phyloP scores from a whole-genome alignment of 2,797 vertebrate genomes.

The Chloroceryle inda region DNA sequence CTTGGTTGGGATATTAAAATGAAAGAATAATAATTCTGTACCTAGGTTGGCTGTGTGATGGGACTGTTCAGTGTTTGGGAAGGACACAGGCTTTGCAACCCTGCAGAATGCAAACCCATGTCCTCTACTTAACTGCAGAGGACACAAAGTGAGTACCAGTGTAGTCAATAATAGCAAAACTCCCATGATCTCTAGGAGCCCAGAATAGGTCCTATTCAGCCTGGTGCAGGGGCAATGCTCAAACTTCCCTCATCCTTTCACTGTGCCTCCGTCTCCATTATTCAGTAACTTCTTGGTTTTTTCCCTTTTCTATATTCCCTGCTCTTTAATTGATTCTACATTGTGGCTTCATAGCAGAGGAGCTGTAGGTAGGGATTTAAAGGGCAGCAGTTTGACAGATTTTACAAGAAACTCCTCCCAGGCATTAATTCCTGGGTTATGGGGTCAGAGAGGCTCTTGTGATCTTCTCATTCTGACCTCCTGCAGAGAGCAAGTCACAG shows the following conservation, averaged over 20 bases:
- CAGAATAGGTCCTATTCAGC: conserved; percentile 2
- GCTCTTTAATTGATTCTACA: conserved; percentile 7
- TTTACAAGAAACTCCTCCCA: conserved; percentile 37
- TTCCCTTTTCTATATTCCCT: background rate
- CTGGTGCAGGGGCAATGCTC: background rate
- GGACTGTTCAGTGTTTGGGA: background rate
- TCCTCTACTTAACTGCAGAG: conserved; percentile 2
- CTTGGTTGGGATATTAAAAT: background rate
- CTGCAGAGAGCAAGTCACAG: background rate
- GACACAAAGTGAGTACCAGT: background rate
- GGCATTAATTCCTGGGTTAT: conserved; percentile 40
- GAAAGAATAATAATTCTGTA: background rate
- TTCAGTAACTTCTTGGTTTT: background rate
- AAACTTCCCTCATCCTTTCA: background rate
- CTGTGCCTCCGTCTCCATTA: background rate
- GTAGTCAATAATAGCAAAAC: background rate
- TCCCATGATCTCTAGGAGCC: background rate
- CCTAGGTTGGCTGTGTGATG: background rate
- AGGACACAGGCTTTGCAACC: fast-evolving
- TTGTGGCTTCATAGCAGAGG: background rate
- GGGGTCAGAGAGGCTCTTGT: conserved; percentile 16
- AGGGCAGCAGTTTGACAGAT: background rate
- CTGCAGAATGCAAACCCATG: background rate
- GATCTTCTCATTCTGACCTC: conserved; percentile 18
- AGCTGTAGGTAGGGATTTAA: conserved; percentile 36